A percentile compares a stretch with the other conserved stretches of the same genome.
Evolutionary conservation across 2,113 vertebrate species (phyloP).

Genomic region (Pelecanoides urinatrix): DNA sequence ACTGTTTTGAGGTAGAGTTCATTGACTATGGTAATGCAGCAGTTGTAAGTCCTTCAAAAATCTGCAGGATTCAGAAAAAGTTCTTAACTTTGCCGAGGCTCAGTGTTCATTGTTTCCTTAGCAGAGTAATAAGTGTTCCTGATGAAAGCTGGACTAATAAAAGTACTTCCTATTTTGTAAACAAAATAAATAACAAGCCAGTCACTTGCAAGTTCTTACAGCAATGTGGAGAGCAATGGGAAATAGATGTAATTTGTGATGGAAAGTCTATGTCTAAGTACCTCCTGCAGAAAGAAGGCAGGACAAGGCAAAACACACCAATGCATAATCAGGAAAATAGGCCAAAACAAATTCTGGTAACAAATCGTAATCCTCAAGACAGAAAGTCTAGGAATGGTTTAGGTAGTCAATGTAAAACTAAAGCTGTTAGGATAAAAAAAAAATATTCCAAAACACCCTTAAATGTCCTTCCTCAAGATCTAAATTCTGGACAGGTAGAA

Average conservation of each 20-base stretch:
- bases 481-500: conserved; percentile 69
- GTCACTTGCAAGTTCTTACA: conserved; percentile 79
- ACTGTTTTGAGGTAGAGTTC: conserved; percentile 79
- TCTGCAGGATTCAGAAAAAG: conserved; percentile 63
- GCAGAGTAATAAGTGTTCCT: conserved; percentile 37
- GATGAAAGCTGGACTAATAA: conserved; percentile 29
- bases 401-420: background rate
- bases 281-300: conserved; percentile 12
- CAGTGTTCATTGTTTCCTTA: conserved; percentile 77
- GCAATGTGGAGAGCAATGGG: conserved; percentile 71
- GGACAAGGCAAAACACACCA: background rate
- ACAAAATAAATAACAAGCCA: conserved; percentile 58
- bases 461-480: background rate
- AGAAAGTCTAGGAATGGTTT: background rate
- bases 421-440: background rate
- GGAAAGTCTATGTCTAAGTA: conserved; percentile 41
- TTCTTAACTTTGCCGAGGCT: conserved; percentile 76
- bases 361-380: background rate
- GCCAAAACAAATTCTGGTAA: background rate
- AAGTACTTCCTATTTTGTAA: conserved; percentile 62
- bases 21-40: conserved; percentile 86
- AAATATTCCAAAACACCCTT: background rate
- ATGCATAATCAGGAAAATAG: background rate
- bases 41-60: conserved; percentile 68
- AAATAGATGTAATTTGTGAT: conserved; percentile 73